Conservation (phyloP, 2,888 invertebrate genomes). For the Caenorhabditis becei region DNA sequence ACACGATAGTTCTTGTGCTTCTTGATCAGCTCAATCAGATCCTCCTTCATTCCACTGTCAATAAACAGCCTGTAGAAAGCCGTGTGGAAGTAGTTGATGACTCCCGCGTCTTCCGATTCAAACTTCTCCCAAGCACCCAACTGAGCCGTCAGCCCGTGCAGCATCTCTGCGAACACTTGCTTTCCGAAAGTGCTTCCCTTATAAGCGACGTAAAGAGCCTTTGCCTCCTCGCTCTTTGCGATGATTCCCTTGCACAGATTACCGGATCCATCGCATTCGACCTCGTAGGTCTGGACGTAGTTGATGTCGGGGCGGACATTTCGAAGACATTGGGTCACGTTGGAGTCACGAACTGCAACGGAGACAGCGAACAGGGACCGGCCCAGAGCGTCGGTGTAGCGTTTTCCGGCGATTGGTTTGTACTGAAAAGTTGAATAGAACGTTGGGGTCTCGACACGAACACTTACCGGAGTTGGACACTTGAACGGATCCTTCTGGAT, state of each 20-base stretch:
- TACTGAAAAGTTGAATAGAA: constrained; percentile 45
- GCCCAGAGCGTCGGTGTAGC: constrained; percentile 80
- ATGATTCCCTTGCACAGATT: constrained; percentile 77
- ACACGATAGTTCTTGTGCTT: constrained; percentile 78
- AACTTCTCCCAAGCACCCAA: constrained; percentile 81
- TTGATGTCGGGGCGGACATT: constrained; percentile 78
- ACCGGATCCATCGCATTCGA: constrained; percentile 77
- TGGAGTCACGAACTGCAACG: constrained; percentile 73
- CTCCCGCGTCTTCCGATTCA: constrained; percentile 75
- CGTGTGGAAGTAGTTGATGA: constrained; percentile 80
- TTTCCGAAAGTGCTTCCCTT: constrained; percentile 78
- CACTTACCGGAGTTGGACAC: constrained; percentile 75
- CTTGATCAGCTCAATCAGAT: constrained; percentile 76
- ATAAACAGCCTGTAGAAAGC: constrained; percentile 78
- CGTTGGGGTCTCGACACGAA: background rate
- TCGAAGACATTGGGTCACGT: constrained; percentile 76
- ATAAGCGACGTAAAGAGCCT: constrained; percentile 80
- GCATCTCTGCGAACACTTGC: constrained; percentile 78
- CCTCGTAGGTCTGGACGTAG: constrained; percentile 74
- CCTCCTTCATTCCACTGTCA: constrained; percentile 79
- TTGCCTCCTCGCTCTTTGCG: constrained; percentile 78
- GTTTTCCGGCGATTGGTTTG: constrained; percentile 72
- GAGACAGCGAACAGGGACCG: constrained; percentile 78
- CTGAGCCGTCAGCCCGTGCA: constrained; percentile 80
- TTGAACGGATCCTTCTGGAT: constrained; percentile 80